Base-by-base conservation (phyloP, 2,888 invertebrate genomes). In the Globia sparganii region DNA sequence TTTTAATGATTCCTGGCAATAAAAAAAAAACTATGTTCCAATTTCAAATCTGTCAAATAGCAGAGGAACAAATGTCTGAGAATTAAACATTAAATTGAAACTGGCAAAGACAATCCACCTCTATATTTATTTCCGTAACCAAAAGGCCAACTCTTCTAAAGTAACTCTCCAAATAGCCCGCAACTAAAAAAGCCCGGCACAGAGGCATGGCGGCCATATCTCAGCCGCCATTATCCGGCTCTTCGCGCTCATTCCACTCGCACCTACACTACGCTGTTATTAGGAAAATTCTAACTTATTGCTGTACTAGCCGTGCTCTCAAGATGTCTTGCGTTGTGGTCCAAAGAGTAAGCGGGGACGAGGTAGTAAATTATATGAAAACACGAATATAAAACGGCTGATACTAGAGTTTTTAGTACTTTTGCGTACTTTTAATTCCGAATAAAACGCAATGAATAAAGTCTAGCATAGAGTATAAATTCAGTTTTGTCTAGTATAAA, bases 261-360 rank as follows among this genome's bases (percentile, higher is more conserved):
- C 86, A 86, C 83, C 85, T 85, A 86, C 85, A 85, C 85, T 87
- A 78, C 70, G 72, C 89, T 86, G 90, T 93, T 95, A 95, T 95
- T 95, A 95, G 94, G 94, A 94, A 93, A 95, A 95, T 95, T 94
- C 96, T 96, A 92, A 96, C 94, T 95, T 95, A 96, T 96, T 95
- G 95, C 95, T 90, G 83, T 86, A 88, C 90, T 91, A 89, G 90
- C 88, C 87, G 88, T 89, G 92, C 92, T 91, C 87, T 90, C 86
- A 86, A 86, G 88, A 87, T 89, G 90, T 83, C 86, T 86, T 70
- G 65, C 69, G 2, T 71, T 59, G 77, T 86, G 91, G 91, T 40
- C 3, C 34, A 34, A 61, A 25, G 25, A 13, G 25, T 9, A 25
- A 25, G 34, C 25, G 34, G 34, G 25, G 5, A 11, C 34, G 34